Conservation (phyloP, 2,888 invertebrate genomes). For the Andricus curvator region DNA sequence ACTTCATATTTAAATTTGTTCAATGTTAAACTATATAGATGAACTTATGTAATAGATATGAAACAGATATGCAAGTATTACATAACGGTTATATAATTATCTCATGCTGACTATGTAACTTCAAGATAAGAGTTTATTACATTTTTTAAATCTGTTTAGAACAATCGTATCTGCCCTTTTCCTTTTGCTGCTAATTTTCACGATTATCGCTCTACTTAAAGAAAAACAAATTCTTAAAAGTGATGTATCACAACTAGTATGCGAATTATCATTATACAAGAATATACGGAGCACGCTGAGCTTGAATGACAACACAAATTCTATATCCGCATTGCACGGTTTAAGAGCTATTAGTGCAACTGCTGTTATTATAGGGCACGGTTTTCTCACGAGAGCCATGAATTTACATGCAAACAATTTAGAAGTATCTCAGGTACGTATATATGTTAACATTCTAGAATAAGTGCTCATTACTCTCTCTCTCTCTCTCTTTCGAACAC, state of each 20-base stretch:
- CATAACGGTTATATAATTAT: too few relatives aligned
- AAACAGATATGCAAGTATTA: too few relatives aligned
- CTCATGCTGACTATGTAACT: too few relatives aligned
- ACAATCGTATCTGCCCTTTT: background rate
- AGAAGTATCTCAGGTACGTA: background rate
- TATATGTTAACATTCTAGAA: background rate
- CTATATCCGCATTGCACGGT: conserved; percentile 13
- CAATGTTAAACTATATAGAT: too few relatives aligned
- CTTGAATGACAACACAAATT: background rate
- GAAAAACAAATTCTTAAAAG: background rate
- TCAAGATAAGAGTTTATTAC: background rate
- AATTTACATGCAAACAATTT: background rate
- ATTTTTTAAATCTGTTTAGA: background rate
- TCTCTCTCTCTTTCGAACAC: too few relatives aligned
- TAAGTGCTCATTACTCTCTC: too few relatives aligned
- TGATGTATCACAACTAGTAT: background rate
- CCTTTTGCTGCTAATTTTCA: background rate
- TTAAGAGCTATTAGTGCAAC: conserved; percentile 2
- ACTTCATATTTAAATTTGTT: too few relatives aligned
- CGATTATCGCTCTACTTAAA: background rate
- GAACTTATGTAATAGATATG: too few relatives aligned
- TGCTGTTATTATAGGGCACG: background rate
- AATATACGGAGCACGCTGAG: background rate
- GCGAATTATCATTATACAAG: conserved; percentile 6
- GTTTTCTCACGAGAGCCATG: background rate